Evolutionary conservation across 2,888 invertebrate species (phyloP).

Genomic region (Melanchra persicariae): DNA sequence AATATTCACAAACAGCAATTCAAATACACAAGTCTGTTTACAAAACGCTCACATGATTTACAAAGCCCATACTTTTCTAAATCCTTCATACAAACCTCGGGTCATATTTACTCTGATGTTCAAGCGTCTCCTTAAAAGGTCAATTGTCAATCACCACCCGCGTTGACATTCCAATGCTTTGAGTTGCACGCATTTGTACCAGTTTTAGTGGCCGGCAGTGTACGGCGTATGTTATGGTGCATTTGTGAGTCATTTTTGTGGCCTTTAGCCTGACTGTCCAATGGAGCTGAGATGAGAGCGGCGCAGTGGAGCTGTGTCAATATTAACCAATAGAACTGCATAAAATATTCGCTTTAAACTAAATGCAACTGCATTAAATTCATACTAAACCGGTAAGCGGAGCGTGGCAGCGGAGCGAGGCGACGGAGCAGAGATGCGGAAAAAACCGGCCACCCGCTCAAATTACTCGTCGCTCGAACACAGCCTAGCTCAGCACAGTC

Average conservation of each 20-base stretch:
- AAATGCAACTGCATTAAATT: too few relatives aligned
- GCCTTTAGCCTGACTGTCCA: conserved; percentile 23
- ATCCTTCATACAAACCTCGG: conserved; percentile 63
- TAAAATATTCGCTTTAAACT: too few relatives aligned
- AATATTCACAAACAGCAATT: conserved; percentile 27
- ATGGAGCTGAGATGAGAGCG: too few relatives aligned
- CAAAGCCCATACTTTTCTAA: conserved; percentile 53
- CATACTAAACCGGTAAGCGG: too few relatives aligned
- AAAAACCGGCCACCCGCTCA: too few relatives aligned
- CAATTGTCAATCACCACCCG: conserved; percentile 80
- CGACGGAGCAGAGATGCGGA: too few relatives aligned
- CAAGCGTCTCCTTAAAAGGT: conserved; percentile 78
- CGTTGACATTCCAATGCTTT: conserved; percentile 78
- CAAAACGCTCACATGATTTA: conserved; percentile 20
- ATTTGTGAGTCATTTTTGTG: conserved; percentile 66
- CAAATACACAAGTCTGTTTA: conserved; percentile 27
- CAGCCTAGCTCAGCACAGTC: too few relatives aligned
- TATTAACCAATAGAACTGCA: too few relatives aligned
- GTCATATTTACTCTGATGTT: conserved; percentile 72
- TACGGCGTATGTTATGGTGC: conserved; percentile 55
- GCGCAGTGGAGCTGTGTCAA: too few relatives aligned
- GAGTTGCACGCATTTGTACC: conserved; percentile 69
- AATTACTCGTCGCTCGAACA: too few relatives aligned
- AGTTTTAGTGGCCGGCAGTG: conserved; percentile 67
- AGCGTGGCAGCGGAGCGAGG: too few relatives aligned